A percentile compares a stretch with the other conserved stretches of the same genome.
Conservation (phyloP, 2,888 invertebrate genomes). For the Charanyca ferruginea region DNA sequence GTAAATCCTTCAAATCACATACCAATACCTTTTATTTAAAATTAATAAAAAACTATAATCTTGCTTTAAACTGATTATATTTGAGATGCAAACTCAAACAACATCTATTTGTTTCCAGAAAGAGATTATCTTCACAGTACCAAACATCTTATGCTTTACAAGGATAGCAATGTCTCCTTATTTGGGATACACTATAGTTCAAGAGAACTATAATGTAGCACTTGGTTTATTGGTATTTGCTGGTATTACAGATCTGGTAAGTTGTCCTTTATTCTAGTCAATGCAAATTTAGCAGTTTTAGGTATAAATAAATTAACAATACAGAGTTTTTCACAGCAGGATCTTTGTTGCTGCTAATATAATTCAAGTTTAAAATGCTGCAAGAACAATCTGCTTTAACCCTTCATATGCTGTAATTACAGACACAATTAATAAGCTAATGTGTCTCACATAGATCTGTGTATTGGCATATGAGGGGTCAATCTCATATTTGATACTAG, state of each 20-base stretch:
- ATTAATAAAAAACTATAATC: background rate
- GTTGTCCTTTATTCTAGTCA: conserved; percentile 50
- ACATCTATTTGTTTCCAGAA: conserved; percentile 80
- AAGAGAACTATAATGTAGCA: conserved; percentile 95
- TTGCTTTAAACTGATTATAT: background rate
- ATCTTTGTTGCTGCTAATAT: too few species aligned
- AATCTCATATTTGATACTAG: too few species aligned
- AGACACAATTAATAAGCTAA: too few species aligned
- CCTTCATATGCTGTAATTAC: too few species aligned
- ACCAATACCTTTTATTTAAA: background rate
- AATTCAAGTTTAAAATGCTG: too few species aligned
- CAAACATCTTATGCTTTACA: conserved; percentile 96
- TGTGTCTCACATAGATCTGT: too few species aligned
- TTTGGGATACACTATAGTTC: conserved; percentile 96
- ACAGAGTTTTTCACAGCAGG: too few species aligned
- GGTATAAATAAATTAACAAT: too few species aligned
- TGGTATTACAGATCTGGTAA: conserved; percentile 97
- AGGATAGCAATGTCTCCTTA: conserved; percentile 97
- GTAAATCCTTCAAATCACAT: background rate
- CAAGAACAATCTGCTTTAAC: too few species aligned
- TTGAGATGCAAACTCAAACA: conserved; percentile 23
- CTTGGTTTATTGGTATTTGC: conserved; percentile 96
- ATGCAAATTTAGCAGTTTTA: too few species aligned
- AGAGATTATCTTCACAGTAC: conserved; percentile 98
- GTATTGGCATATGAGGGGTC: too few species aligned